Evolutionary conservation across 2,797 vertebrate species (phyloP).

Genomic region (Clarias platycephalus): DNA sequence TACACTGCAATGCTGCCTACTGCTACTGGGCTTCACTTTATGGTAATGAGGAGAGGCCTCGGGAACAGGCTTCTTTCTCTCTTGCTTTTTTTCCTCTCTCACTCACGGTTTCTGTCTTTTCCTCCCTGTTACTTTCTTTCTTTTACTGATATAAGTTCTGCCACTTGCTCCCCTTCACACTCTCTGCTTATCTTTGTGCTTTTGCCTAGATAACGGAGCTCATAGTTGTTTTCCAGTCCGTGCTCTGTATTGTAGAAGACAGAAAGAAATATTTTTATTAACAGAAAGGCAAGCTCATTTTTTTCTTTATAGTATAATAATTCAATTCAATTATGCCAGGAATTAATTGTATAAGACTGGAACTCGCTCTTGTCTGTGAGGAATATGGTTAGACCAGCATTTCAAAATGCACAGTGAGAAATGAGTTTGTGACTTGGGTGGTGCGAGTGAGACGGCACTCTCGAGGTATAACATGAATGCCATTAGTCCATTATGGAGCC

Average conservation of each 20-base stretch:
- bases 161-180: neutral
- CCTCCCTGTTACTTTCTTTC: conserved; percentile 9
- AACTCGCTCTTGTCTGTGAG: neutral
- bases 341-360: neutral
- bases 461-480: neutral
- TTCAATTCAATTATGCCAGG: neutral
- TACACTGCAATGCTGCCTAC: conserved; percentile 70
- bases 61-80: conserved; percentile 48
- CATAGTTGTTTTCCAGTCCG: conserved; percentile 29
- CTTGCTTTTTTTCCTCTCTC: neutral
- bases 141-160: conserved; percentile 3
- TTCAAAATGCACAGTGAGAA: conserved; percentile 20
- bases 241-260: conserved; percentile 1
- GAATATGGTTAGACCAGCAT: neutral
- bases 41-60: conserved; percentile 58
- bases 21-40: conserved; percentile 60
- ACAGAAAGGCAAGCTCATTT: neutral
- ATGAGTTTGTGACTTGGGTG: neutral
- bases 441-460: neutral
- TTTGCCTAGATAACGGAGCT: conserved; percentile 31
- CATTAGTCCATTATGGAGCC: neutral
- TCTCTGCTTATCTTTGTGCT: conserved; percentile 35
- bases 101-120: neutral
- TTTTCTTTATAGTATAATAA: neutral
- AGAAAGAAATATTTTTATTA: conserved; percentile 9